phyloP scores from a whole-genome alignment of 2,888 invertebrate species.

The Leptura quadrifasciata region DNA sequence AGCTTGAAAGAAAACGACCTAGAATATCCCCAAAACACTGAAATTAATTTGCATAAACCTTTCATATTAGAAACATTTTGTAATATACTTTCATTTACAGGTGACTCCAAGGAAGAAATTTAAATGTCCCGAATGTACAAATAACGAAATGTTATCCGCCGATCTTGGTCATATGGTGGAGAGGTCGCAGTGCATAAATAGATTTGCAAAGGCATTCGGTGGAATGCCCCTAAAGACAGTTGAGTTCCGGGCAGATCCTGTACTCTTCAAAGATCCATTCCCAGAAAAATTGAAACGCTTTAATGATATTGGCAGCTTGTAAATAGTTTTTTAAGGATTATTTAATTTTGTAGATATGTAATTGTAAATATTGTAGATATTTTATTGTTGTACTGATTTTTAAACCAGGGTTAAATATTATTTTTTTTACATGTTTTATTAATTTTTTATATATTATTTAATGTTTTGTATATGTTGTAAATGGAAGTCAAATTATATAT shows the following conservation, averaged over 20 bases:
- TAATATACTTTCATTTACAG: constrained; percentile 72
- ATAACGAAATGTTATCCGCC: constrained; percentile 95
- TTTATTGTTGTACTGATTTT: constrained; percentile 61
- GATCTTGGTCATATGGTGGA: constrained; percentile 95
- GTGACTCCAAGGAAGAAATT: constrained; percentile 97
- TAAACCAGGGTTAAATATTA: constrained; percentile 59
- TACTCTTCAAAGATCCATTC: constrained; percentile 90
- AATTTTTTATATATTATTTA: constrained; percentile 50
- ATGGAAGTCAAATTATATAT: constrained; percentile 56
- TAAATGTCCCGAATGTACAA: constrained; percentile 95
- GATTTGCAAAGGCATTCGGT: constrained; percentile 84
- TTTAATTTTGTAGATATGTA: constrained; percentile 55
- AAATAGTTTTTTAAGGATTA: constrained; percentile 65
- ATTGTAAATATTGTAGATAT: constrained; percentile 59
- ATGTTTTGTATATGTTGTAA: constrained; percentile 63
- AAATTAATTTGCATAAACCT: background rate
- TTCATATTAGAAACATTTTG: background rate
- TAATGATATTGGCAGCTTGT: constrained; percentile 92
- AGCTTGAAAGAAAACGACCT: too few relatives aligned
- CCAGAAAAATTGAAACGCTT: constrained; percentile 91
- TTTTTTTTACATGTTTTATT: constrained; percentile 60
- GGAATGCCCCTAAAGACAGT: constrained; percentile 91
- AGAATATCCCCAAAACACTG: background rate
- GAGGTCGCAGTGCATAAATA: constrained; percentile 91
- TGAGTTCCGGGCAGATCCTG: constrained; percentile 96